Evolutionary conservation across 2,888 invertebrate species (phyloP), one percentile per base, ranked within the genome.

Genomic region (Pseudoips prasinana): DNA sequence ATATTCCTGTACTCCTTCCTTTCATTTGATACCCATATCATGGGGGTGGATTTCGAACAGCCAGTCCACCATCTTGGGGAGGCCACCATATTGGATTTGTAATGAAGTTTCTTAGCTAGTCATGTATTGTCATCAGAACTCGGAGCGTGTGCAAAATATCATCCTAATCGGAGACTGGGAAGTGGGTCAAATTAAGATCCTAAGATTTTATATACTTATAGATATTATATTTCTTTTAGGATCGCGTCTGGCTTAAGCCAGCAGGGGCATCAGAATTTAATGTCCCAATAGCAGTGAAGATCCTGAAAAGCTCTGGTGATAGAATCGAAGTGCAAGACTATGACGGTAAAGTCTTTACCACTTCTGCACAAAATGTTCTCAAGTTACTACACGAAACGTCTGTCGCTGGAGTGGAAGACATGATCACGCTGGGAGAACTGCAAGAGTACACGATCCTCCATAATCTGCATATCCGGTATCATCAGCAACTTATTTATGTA

Each of bases 361-460:
- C 92, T 8, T 73, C 90, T 1, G 75, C 89, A 0, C 84, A 85
- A n/a, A 92, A 92, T 67, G 90, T 94, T 17, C 66, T 92, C 33
- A 94, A 93, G 65, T 89, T 92, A 2, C 93, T 96, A 90, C 96
- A 96, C 67, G 82, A 92, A 3, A 93, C 96, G 8, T 96, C 96
- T 0, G 89, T 94, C 27, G 87, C 90, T 36, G 95, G 95, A 14
- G 96, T 98, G 7, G 97, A 98, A 68, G 98, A 98, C 73, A 98
- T 98, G 98, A 98, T 98, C 57, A 94, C 94, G 18, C 88, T 98
- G 22, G 97, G 97, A 1, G 98, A 98, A 76, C 90, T 98, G 25
- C 97, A 98, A 74, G 98, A 98, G 71, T 95, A 96, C 63, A 96
- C 98, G 1, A 98, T 98, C 46, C 89, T 98, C 22, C 90, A 96